Conservation (phyloP, 2,797 vertebrate species). For the Amphiprion clarkii region DNA sequence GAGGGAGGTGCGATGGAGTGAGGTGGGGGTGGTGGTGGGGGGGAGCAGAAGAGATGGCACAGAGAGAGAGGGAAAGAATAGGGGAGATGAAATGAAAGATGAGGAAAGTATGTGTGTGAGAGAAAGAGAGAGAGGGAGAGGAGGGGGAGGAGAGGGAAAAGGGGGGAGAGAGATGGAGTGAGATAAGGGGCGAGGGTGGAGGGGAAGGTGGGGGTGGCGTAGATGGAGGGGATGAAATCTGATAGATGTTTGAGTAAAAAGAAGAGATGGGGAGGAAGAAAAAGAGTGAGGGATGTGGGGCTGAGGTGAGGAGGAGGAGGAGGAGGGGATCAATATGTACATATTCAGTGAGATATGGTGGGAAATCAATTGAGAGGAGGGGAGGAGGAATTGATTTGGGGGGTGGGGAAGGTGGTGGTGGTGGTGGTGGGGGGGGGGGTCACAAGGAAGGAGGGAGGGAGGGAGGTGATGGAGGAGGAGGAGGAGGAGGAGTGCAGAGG, state of each 20-base stretch:
- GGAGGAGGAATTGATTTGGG: conserved; percentile 76
- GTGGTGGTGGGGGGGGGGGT: conserved; percentile 16
- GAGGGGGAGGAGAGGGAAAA: no score
- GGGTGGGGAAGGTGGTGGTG: conserved; percentile 35
- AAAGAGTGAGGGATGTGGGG: conserved; percentile 62
- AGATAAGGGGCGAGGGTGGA: conserved; percentile 28
- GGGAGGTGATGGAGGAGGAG: conserved; percentile 22
- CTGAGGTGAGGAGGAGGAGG: conserved; percentile 40
- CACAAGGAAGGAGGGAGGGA: conserved; percentile 17
- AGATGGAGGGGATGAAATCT: conserved; percentile 73
- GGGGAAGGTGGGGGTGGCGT: conserved; percentile 54
- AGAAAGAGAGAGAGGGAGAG: conserved; percentile 32
- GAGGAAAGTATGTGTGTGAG: conserved; percentile 66
- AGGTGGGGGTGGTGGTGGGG: conserved; percentile 33
- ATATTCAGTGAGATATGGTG: conserved; percentile 84
- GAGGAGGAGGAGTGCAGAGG: conserved; percentile 77
- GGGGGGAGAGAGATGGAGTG: conserved; percentile 28
- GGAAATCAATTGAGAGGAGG: conserved; percentile 80
- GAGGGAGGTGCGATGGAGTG: conserved; percentile 66
- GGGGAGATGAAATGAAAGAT: conserved; percentile 82
- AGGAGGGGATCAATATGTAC: conserved; percentile 81
- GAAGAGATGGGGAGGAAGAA: conserved; percentile 62
- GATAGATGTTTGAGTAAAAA: conserved; percentile 79
- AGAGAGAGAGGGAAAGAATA: conserved; percentile 67
- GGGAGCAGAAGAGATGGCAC: conserved; percentile 74